A percentile compares a stretch with the other conserved stretches of the same genome.
These are phyloP conservation scores for Tenualosa thibaudeaui DNA, from an alignment of 2,797 vertebrate genomes.

Conservation along the genomic window DNA sequence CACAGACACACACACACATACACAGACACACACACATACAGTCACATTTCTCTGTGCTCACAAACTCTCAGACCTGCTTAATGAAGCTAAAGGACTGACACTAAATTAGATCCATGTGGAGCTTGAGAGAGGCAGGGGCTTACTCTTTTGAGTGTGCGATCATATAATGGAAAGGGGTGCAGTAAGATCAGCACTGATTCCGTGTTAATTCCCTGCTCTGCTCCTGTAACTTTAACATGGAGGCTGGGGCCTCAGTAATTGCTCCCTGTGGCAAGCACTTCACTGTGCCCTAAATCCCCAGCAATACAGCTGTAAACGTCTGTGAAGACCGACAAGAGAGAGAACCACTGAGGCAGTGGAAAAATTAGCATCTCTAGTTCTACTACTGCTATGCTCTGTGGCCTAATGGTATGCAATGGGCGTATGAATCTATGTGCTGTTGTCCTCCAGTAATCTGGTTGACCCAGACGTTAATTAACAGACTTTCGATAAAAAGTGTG, in stretches of 20 bases:
- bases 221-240: background rate
- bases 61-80: background rate
- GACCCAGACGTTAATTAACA: constrained; percentile 9
- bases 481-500: background rate
- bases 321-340: background rate
- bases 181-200: constrained; percentile 1
- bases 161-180: constrained; percentile 11
- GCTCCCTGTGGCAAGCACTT: background rate
- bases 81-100: background rate
- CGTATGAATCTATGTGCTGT: background rate
- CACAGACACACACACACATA: background rate
- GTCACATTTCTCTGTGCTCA: background rate
- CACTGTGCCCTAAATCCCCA: background rate
- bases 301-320: background rate
- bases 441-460: background rate
- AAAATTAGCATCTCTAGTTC: background rate
- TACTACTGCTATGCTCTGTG: background rate
- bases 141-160: background rate
- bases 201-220: background rate
- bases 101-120: background rate
- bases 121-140: background rate
- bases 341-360: background rate
- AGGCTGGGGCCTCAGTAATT: background rate
- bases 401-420: background rate
- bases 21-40: background rate